Conservation (phyloP, 37 sponge, comb jelly and placozoan genomes). For the Mnemiopsis leidyi region DNA sequence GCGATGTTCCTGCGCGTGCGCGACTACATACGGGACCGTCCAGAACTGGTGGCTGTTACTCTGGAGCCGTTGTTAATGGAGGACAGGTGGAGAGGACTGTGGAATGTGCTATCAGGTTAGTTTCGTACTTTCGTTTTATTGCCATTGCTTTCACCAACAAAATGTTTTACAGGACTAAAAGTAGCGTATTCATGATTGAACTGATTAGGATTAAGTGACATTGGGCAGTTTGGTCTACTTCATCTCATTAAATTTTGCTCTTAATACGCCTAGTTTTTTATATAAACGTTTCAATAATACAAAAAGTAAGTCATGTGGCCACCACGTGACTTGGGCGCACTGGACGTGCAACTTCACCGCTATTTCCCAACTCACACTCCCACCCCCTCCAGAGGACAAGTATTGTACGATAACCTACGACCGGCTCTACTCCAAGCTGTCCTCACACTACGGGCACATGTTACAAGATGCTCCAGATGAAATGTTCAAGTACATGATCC, state of each 20-base stretch:
- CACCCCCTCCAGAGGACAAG: slow-evolving; percentile 11
- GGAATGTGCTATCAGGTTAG: slow-evolving; percentile 41
- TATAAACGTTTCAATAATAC: too few relatives aligned
- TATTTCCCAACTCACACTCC: background rate
- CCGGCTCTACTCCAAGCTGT: background rate
- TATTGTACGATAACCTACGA: background rate
- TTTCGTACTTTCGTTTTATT: too few relatives aligned
- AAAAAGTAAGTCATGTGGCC: too few relatives aligned
- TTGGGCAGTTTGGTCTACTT: too few relatives aligned
- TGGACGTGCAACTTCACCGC: too few relatives aligned
- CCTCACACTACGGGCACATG: slow-evolving; percentile 31
- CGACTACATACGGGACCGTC: background rate
- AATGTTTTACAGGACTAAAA: too few relatives aligned
- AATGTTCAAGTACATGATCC: slow-evolving; percentile 60
- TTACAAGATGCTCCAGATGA: background rate
- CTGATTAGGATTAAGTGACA: too few relatives aligned
- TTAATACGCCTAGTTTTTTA: too few relatives aligned
- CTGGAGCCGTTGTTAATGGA: slow-evolving; percentile 24
- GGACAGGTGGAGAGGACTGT: slow-evolving; percentile 57
- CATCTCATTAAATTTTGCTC: too few relatives aligned
- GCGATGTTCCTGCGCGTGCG: background rate
- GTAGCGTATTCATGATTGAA: too few relatives aligned
- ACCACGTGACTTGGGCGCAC: too few relatives aligned
- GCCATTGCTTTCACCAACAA: too few relatives aligned
- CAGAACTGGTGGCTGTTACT: slow-evolving; percentile 41